A percentile compares a stretch with the other conserved stretches of the same genome.
Conservation (phyloP, 2,797 vertebrate genomes). For the Mallotus villosus region DNA sequence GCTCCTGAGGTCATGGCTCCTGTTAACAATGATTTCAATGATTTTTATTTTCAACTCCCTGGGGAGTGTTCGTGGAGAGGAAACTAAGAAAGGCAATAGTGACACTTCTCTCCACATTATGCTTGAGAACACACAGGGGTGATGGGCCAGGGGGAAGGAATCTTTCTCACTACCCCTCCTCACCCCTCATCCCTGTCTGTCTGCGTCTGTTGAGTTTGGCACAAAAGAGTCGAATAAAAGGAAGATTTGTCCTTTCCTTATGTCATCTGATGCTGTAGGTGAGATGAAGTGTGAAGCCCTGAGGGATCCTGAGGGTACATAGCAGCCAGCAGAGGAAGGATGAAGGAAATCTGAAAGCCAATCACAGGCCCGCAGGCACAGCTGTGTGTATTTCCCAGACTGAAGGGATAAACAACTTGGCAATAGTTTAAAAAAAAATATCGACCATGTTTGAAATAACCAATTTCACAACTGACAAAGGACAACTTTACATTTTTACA, state of each 20-base stretch:
- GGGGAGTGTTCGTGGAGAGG: background rate
- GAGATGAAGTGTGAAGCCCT: background rate
- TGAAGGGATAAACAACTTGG: background rate
- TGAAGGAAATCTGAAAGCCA: constrained; percentile 2
- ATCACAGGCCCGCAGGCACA: constrained; percentile 17
- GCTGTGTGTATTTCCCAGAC: background rate
- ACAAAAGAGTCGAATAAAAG: background rate
- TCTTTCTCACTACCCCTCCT: background rate
- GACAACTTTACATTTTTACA: background rate
- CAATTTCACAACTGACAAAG: background rate
- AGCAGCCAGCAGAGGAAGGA: constrained; percentile 9
- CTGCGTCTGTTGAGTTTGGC: background rate
- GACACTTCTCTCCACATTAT: background rate
- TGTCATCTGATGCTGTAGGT: background rate
- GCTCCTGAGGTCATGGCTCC: background rate
- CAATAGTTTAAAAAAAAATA: background rate
- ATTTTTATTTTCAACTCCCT: constrained; percentile 19
- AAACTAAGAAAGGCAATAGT: background rate
- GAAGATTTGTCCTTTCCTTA: background rate
- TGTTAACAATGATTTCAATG: constrained; percentile 29
- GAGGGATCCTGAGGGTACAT: constrained; percentile 9
- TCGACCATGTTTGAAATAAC: background rate
- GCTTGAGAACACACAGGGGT: background rate
- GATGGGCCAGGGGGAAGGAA: background rate
- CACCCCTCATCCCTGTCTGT: background rate